Percentiles rank a stretch among this genome's conserved stretches.
Conservation (phyloP, 2,888 invertebrate species). For the Stenurella melanura region DNA sequence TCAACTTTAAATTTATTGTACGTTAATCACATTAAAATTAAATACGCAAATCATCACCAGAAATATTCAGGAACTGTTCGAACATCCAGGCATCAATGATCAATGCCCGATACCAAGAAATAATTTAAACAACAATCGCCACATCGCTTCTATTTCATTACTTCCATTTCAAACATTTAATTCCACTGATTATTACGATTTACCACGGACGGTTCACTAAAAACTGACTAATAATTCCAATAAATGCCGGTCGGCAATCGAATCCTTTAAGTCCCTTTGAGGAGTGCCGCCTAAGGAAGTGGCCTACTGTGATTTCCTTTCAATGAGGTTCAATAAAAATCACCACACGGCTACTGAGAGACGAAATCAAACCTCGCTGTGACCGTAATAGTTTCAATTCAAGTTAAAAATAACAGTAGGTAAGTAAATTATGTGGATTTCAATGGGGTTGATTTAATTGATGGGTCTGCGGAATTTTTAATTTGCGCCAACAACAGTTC, state of each 20-base stretch:
- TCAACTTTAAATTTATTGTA: slow-evolving; percentile 13
- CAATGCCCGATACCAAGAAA: slow-evolving; percentile 2
- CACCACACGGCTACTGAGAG: slow-evolving; percentile 54
- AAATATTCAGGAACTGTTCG: background rate
- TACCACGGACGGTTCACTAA: slow-evolving; percentile 48
- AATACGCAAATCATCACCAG: slow-evolving; percentile 25
- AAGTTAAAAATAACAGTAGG: background rate
- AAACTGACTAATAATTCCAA: slow-evolving; percentile 60
- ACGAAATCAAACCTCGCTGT: slow-evolving; percentile 49
- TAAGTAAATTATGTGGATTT: slow-evolving; percentile 7
- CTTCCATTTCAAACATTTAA: slow-evolving; percentile 46
- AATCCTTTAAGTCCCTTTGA: slow-evolving; percentile 57
- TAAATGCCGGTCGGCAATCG: slow-evolving; percentile 54
- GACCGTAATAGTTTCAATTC: slow-evolving; percentile 53
- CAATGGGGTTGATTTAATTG: slow-evolving; percentile 7
- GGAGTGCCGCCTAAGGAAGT: slow-evolving; percentile 55
- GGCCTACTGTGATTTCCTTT: slow-evolving; percentile 57
- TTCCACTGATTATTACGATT: slow-evolving; percentile 53
- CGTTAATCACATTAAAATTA: background rate
- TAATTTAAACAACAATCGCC: slow-evolving; percentile 22
- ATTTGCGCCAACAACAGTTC: background rate
- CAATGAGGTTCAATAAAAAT: slow-evolving; percentile 58
- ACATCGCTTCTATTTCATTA: slow-evolving; percentile 17
- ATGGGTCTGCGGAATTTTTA: background rate
- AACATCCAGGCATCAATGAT: slow-evolving; percentile 4